Conservation (phyloP, 2,797 vertebrate species). For the Atherinosoma microstoma region DNA sequence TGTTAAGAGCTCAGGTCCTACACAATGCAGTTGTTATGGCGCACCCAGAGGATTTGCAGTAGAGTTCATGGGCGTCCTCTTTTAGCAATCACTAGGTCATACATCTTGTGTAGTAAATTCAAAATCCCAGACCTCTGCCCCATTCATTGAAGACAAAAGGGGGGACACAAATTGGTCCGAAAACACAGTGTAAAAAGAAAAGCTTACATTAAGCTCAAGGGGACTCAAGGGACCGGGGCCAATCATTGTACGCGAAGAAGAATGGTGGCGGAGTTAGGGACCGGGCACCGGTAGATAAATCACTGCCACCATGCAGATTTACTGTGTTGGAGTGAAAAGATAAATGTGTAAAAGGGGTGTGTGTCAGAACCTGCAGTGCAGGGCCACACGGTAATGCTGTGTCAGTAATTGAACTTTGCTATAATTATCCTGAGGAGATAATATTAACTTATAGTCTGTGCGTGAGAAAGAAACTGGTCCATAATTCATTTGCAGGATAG, state of each 20-base stretch:
- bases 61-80: conserved; percentile 69
- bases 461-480: conserved; percentile 87
- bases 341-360: conserved; percentile 91
- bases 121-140: conserved; percentile 78
- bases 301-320: conserved; percentile 94
- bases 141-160: conserved; percentile 83
- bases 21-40: conserved; percentile 73
- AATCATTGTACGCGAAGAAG: conserved; percentile 87
- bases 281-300: conserved; percentile 90
- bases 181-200: conserved; percentile 88
- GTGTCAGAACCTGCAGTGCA: conserved; percentile 88
- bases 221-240: conserved; percentile 88
- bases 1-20: conserved; percentile 71
- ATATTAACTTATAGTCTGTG: conserved; percentile 96
- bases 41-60: conserved; percentile 73
- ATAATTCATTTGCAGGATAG: conserved; percentile 93
- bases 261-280: conserved; percentile 82
- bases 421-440: conserved; percentile 99
- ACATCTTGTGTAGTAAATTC: conserved; percentile 83
- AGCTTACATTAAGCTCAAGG: conserved; percentile 89
- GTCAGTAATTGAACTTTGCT: conserved; percentile 98
- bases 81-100: conserved; percentile 75
- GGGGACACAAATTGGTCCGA: conserved; percentile 87
- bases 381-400: conserved; percentile 88
- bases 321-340: conserved; percentile 91